A percentile compares a stretch with the other conserved stretches of the same genome.
Evolutionary conservation across 1,140 invertebrate species (phyloP).

Genomic region (Lordiphosa clarofinis): DNA sequence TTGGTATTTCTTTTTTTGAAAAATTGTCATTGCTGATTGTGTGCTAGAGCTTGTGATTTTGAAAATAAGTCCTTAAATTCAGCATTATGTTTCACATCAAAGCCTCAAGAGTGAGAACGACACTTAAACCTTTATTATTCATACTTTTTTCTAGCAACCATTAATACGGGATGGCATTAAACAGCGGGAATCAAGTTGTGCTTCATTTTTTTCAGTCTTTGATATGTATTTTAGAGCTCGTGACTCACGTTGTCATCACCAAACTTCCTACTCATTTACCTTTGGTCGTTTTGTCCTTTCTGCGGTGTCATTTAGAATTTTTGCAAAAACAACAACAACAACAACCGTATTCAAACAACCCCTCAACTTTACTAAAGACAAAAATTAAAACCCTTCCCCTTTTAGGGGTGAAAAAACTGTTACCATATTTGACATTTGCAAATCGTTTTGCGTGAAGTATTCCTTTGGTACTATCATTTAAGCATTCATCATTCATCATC

Average conservation of each 20-base stretch:
- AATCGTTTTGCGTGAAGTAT: constrained; percentile 35
- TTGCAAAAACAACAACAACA: not conserved
- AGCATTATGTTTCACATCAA: no score
- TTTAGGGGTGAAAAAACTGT: constrained; percentile 3
- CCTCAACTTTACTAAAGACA: constrained; percentile 12
- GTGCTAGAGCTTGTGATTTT: no score
- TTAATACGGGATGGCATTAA: no score
- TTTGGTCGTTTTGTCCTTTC: constrained; percentile 49
- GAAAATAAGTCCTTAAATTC: no score
- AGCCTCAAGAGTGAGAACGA: no score
- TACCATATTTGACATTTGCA: constrained; percentile 40
- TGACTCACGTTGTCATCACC: constrained; percentile 3
- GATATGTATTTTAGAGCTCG: not conserved
- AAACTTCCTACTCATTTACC: constrained; percentile 23
- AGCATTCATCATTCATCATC: constrained; percentile 12
- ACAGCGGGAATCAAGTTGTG: no score
- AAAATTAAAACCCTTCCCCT: not conserved
- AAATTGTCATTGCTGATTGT: no score
- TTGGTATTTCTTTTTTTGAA: no score
- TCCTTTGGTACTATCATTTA: constrained; percentile 13
- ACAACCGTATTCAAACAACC: constrained; percentile 62
- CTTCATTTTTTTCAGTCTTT: no score
- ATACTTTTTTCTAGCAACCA: no score
- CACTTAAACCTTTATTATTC: no score
- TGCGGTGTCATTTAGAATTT: constrained; percentile 75